Evolutionary conservation across 2,888 invertebrate species (phyloP).

Genomic region (Zhuqinia jingwanae): DNA sequence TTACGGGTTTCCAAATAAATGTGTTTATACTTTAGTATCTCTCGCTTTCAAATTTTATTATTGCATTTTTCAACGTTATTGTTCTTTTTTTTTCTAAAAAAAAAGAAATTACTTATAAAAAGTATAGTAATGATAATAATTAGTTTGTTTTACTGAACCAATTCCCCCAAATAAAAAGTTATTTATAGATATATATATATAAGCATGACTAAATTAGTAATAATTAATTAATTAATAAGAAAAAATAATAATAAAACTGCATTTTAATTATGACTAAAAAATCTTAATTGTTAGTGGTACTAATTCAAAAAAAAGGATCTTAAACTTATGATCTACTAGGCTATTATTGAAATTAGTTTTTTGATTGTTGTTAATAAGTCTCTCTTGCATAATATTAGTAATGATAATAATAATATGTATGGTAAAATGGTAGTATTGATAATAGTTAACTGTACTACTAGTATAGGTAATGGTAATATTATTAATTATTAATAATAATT

Average conservation of each 20-base stretch:
- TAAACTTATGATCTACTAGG: too few relatives aligned
- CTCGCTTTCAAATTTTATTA: conserved; percentile 33
- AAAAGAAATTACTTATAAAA: conserved; percentile 34
- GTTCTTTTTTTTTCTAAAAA: conserved; percentile 45
- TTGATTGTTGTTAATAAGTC: not conserved
- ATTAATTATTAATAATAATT: conserved; percentile 22
- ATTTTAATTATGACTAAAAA: conserved; percentile 57
- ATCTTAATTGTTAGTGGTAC: conserved; percentile 8
- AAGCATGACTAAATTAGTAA: conserved; percentile 31
- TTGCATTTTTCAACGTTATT: conserved; percentile 45
- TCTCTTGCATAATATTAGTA: conserved; percentile 25
- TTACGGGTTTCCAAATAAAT: too few relatives aligned
- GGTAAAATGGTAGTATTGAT: too few relatives aligned
- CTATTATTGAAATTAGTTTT: too few relatives aligned
- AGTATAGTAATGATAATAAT: too few relatives aligned
- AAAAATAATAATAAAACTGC: conserved; percentile 33
- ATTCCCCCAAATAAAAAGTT: conserved; percentile 26
- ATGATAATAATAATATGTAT: not conserved
- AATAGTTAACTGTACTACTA: conserved; percentile 39
- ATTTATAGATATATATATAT: conserved; percentile 13
- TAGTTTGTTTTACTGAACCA: conserved; percentile 18
- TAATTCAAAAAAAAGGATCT: conserved; percentile 19
- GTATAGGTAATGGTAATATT: too few relatives aligned
- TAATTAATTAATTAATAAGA: conserved; percentile 5
- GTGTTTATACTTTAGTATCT: too few relatives aligned